These are phyloP conservation scores for Melanchra persicariae DNA, from an alignment of 2,888 invertebrate species.

Conservation along the genomic window DNA sequence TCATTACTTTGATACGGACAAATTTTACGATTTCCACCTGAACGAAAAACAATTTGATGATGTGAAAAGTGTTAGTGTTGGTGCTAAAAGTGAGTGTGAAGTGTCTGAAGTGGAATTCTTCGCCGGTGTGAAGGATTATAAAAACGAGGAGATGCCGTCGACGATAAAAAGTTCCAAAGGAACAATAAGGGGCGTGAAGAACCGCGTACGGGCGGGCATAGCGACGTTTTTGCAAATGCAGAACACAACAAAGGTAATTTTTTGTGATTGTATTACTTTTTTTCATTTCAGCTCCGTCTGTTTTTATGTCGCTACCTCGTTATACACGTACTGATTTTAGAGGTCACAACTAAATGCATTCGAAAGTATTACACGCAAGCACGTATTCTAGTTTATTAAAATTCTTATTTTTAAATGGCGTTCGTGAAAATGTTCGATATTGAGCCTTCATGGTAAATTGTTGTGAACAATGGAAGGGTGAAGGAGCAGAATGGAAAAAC, in stretches of 20 bases:
- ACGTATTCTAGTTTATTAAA: conserved; percentile 79
- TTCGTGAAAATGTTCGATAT: conserved; percentile 73
- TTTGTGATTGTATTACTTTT: conserved; percentile 71
- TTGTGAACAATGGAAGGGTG: conserved; percentile 73
- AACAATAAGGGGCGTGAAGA: conserved; percentile 98
- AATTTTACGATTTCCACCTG: conserved; percentile 95
- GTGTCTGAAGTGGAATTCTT: conserved; percentile 93
- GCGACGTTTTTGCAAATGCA: conserved; percentile 98
- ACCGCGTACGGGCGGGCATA: conserved; percentile 98
- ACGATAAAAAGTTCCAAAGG: conserved; percentile 98
- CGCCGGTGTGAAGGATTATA: conserved; percentile 95
- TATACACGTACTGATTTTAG: conserved; percentile 86
- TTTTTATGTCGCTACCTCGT: conserved; percentile 72
- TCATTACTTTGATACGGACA: conserved; percentile 93
- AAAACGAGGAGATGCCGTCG: conserved; percentile 92
- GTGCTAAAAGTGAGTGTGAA: conserved; percentile 83
- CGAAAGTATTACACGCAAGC: conserved; percentile 82
- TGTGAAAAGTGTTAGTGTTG: conserved; percentile 87
- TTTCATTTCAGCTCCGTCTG: conserved; percentile 71
- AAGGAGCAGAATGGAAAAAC: conserved; percentile 74
- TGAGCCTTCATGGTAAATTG: conserved; percentile 80
- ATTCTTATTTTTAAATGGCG: conserved; percentile 71
- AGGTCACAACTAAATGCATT: conserved; percentile 82
- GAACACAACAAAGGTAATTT: conserved; percentile 94
- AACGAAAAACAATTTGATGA: conserved; percentile 93